Conservation (phyloP, 2,797 vertebrate species). For the Oryzias dopingdopingensis region DNA sequence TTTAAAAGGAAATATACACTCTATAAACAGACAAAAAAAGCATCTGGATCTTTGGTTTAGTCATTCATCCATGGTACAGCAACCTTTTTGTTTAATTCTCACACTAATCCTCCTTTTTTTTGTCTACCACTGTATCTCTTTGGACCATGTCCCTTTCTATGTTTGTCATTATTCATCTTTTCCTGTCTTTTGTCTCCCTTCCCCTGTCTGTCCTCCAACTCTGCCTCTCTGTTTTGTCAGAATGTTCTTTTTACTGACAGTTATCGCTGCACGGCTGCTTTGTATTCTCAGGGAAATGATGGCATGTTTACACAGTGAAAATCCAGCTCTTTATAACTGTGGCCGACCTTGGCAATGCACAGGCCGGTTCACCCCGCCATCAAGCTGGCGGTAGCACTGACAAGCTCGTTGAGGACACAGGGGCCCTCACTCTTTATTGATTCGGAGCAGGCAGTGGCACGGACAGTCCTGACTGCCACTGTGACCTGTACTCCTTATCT, state of each 20-base stretch:
- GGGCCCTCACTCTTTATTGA: constrained; percentile 57
- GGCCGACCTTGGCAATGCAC: constrained; percentile 59
- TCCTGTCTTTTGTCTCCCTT: constrained; percentile 22
- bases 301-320: constrained; percentile 61
- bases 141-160: constrained; percentile 16
- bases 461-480: constrained; percentile 44
- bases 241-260: constrained; percentile 49
- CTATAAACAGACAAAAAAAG: constrained; percentile 6
- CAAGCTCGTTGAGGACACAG: constrained; percentile 44
- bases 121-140: constrained; percentile 7
- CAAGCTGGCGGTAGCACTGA: constrained; percentile 48
- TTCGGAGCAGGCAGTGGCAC: constrained; percentile 57
- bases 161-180: constrained; percentile 44
- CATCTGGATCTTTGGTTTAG: constrained; percentile 16
- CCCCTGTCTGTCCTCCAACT: constrained; percentile 30
- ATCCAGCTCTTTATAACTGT: constrained; percentile 68
- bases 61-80: neutral
- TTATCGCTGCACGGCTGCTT: constrained; percentile 50
- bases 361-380: constrained; percentile 38
- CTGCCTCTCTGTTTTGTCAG: constrained; percentile 53
- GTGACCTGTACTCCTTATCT: constrained; percentile 69
- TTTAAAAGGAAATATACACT: constrained; percentile 21
- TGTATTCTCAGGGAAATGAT: constrained; percentile 63
- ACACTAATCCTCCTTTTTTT: constrained; percentile 22
- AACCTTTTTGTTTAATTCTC: constrained; percentile 19